A percentile compares a stretch with the other conserved stretches of the same genome.
Evolutionary conservation across 1,140 invertebrate genomes (phyloP).

Genomic region (Apis cerana): DNA sequence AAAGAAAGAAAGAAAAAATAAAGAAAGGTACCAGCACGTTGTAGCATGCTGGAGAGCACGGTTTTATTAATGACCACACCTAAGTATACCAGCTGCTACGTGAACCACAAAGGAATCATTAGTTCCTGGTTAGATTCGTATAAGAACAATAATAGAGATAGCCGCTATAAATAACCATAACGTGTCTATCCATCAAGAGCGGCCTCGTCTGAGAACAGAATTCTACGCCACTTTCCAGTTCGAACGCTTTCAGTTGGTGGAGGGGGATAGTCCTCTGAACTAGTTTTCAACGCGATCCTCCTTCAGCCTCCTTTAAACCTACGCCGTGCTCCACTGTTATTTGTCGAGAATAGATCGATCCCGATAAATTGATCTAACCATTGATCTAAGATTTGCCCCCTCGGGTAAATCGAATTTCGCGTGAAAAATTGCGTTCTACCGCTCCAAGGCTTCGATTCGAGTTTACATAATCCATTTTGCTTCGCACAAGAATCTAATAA

Average conservation of each 20-base stretch:
- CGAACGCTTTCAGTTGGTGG: not conserved
- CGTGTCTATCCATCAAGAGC: slow-evolving; percentile 67
- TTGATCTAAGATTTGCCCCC: not conserved
- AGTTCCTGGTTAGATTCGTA: slow-evolving; percentile 43
- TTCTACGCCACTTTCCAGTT: slow-evolving; percentile 32
- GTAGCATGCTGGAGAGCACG: slow-evolving; percentile 46
- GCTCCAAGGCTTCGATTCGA: too few relatives aligned
- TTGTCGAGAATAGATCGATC: slow-evolving; percentile 7
- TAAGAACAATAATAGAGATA: slow-evolving; percentile 73
- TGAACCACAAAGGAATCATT: slow-evolving; percentile 57
- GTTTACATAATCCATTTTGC: too few relatives aligned
- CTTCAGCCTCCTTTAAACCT: not conserved
- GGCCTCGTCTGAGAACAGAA: slow-evolving; percentile 7
- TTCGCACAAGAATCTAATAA: too few relatives aligned
- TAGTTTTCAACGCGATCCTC: not conserved
- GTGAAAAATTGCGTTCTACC: not conserved
- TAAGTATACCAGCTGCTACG: slow-evolving; percentile 58
- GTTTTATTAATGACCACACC: slow-evolving; percentile 68
- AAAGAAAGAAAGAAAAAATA: not conserved
- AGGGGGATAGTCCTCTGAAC: slow-evolving; percentile 7
- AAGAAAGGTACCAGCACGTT: slow-evolving; percentile 31
- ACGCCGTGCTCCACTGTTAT: not conserved
- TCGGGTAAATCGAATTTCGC: not conserved
- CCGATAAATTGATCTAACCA: not conserved
- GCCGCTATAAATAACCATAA: slow-evolving; percentile 68